Evolutionary conservation across 1,140 invertebrate genomes (phyloP).

Genomic region (Periplaneta americana): DNA sequence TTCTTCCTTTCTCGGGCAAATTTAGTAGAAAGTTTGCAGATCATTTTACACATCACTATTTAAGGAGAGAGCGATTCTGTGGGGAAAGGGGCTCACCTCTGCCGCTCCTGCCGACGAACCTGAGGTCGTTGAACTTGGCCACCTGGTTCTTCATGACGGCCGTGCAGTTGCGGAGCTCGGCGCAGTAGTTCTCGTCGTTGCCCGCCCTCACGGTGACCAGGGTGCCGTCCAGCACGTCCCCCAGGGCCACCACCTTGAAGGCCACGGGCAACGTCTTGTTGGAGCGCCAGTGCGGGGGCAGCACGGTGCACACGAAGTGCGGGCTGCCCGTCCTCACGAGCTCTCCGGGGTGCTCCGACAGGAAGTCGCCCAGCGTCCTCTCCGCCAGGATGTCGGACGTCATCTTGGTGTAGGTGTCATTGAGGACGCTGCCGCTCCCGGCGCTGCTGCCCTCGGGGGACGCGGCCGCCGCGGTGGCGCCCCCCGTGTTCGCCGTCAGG

Average conservation of each 20-base stretch:
- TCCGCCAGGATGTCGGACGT: constrained; percentile 81
- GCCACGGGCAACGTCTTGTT: constrained; percentile 95
- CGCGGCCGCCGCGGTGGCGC: constrained; percentile 23
- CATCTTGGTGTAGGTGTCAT: constrained; percentile 81
- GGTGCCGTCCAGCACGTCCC: constrained; percentile 91
- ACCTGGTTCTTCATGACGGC: constrained; percentile 97
- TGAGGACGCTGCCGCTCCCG: constrained; percentile 46
- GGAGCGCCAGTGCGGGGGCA: constrained; percentile 94
- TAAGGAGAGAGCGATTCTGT: no score
- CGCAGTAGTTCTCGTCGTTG: constrained; percentile 96
- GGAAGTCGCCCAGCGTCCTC: constrained; percentile 80
- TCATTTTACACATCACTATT: no score
- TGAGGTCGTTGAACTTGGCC: constrained; percentile 95
- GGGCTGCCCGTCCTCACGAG: constrained; percentile 89
- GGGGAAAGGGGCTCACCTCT: constrained; percentile 68
- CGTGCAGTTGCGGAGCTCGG: constrained; percentile 87
- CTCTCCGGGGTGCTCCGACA: constrained; percentile 85
- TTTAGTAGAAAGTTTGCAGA: no score
- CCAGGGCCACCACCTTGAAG: constrained; percentile 88
- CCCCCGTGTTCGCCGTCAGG: constrained; percentile 13
- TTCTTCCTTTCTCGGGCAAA: no score
- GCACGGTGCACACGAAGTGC: constrained; percentile 85
- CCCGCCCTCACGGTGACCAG: constrained; percentile 92
- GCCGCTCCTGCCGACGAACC: constrained; percentile 95
- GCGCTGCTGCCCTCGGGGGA: constrained; percentile 37